These are phyloP conservation scores for Nomada ferruginata DNA, from an alignment of 2,888 invertebrate genomes.

Conservation along the genomic window DNA sequence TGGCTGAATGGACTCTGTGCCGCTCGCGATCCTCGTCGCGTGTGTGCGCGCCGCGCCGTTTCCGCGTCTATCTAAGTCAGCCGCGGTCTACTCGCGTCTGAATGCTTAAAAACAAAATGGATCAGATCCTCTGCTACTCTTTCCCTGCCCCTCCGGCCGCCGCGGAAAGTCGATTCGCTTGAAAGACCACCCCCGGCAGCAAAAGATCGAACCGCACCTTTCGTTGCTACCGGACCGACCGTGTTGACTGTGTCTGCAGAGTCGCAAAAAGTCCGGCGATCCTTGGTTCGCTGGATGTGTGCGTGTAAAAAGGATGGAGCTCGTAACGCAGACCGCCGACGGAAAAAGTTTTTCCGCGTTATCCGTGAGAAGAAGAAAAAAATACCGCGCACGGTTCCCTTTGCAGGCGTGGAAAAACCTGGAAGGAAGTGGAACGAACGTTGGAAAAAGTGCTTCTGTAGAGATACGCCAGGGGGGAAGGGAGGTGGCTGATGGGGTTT, in stretches of 20 bases:
- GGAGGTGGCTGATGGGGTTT: not conserved
- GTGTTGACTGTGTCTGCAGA: constrained; percentile 3
- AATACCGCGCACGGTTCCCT: not conserved
- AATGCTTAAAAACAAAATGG: constrained; percentile 80
- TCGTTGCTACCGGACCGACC: constrained; percentile 11
- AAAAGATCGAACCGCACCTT: constrained; percentile 45
- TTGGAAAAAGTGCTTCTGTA: constrained; percentile 10
- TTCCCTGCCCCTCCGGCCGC: not conserved
- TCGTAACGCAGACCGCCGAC: constrained; percentile 13
- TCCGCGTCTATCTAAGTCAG: constrained; percentile 61
- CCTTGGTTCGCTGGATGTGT: not conserved
- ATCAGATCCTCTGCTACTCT: constrained; percentile 49
- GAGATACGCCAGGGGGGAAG: not conserved
- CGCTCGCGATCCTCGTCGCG: constrained; percentile 30
- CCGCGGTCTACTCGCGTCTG: constrained; percentile 73
- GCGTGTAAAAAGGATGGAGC: no score
- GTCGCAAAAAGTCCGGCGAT: constrained; percentile 25
- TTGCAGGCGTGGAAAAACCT: not conserved
- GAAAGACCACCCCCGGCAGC: constrained; percentile 65
- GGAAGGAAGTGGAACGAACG: constrained; percentile 19
- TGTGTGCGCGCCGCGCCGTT: constrained; percentile 10
- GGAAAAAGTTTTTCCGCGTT: constrained; percentile 14
- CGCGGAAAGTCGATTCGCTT: constrained; percentile 68
- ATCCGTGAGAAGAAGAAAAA: not conserved
- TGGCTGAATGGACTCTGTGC: constrained; percentile 70